Evolutionary conservation across 2,797 vertebrate species (phyloP).

Genomic region (Phoebastria nigripes): DNA sequence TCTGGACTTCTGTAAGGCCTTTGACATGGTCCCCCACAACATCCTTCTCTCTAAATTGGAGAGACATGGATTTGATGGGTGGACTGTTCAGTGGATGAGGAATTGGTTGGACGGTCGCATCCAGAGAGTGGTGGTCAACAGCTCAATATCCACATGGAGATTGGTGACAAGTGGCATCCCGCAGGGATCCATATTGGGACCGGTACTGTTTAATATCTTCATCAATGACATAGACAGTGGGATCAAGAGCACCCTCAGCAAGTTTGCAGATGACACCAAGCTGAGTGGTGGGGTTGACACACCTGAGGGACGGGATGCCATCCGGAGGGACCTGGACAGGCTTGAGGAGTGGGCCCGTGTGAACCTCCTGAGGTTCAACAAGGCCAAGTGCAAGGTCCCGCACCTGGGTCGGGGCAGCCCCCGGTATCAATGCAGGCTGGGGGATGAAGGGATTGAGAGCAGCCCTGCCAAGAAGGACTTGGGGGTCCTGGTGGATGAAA

Average conservation of each 20-base stretch:
- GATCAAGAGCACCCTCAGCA: background rate
- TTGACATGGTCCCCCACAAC: background rate
- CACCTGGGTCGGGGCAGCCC: background rate
- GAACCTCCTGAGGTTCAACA: background rate
- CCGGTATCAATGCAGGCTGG: background rate
- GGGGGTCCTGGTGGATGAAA: background rate
- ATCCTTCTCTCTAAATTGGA: background rate
- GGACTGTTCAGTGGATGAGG: background rate
- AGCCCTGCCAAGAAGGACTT: background rate
- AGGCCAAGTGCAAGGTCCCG: background rate
- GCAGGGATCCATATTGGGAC: background rate
- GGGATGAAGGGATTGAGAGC: background rate
- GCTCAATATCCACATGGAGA: background rate
- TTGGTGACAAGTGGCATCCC: background rate
- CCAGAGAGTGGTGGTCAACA: background rate
- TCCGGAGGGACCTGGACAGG: background rate
- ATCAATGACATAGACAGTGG: background rate
- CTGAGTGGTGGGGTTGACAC: background rate
- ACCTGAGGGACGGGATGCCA: background rate
- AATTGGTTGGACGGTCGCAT: background rate
- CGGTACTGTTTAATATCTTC: background rate
- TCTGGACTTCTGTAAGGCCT: background rate
- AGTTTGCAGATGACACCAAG: background rate
- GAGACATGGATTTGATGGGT: background rate
- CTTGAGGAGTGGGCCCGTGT: background rate